Percentiles rank a stretch among this genome's conserved stretches.
Evolutionary conservation across 2,888 invertebrate genomes (phyloP).

Genomic region (Drosophila robusta): DNA sequence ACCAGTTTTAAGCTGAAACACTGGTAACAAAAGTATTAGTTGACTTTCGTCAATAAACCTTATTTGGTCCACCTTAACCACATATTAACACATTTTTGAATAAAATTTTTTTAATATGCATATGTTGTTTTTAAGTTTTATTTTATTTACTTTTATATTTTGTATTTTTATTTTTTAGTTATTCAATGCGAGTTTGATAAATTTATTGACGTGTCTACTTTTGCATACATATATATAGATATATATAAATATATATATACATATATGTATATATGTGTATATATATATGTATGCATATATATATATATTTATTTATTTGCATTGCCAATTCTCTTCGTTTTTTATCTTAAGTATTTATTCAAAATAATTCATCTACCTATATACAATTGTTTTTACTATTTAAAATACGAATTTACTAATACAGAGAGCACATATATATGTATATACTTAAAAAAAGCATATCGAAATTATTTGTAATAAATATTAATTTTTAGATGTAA

Average conservation of each 20-base stretch:
- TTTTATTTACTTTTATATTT: conserved; percentile 23
- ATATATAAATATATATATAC: no score
- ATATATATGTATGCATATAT: no score
- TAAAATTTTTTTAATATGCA: background rate
- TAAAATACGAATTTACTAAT: conserved; percentile 16
- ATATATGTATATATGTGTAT: no score
- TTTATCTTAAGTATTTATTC: conserved; percentile 10
- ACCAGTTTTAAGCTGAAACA: background rate
- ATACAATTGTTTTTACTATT: conserved; percentile 29
- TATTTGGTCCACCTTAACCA: no score
- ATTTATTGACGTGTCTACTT: conserved; percentile 14
- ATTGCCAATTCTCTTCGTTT: conserved; percentile 21
- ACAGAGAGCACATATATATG: background rate
- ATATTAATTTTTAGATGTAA: background rate
- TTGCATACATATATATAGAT: conserved; percentile 5
- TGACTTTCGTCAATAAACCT: background rate
- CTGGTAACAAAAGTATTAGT: background rate
- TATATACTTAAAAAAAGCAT: background rate
- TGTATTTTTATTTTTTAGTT: conserved; percentile 23
- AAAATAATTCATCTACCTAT: conserved; percentile 54
- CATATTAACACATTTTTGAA: no score
- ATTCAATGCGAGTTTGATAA: conserved; percentile 23
- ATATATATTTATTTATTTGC: conserved; percentile 1
- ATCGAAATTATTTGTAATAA: background rate
- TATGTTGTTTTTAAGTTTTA: background rate